Base-by-base conservation (phyloP, 2,888 invertebrate species). In the Ceraclea dissimilis region DNA sequence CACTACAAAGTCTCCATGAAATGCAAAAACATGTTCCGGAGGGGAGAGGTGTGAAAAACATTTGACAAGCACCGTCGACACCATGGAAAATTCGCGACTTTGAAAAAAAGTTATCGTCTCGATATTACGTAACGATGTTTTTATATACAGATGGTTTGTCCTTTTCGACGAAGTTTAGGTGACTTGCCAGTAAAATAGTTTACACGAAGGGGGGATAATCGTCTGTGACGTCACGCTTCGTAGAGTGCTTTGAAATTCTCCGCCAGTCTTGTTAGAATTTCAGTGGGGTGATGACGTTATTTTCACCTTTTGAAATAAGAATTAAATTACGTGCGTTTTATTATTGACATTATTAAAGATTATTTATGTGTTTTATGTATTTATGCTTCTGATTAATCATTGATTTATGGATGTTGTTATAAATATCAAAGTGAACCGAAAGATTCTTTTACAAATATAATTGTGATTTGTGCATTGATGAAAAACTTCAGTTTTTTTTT, bases 21-120 rank as follows among this genome's bases (percentile, higher is more conserved):
- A 78, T 77, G 76, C 76, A 77, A 78, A 76, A 76, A 77, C 77
- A 76, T 43, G 56, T 51, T 33, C 19, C 49, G 57, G 54, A 34
- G 54, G 57, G 51, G 59, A 54, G 21, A 71, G 73, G 74, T 74
- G 73, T 74, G 76, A 75, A 75, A 73, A 72, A 44, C 39, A 39
- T n/a, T 39, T 39, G 39, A 39, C 39, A 39, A 39, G 20, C 22
- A 17, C 34, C 17, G 18, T 22, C 49, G 13, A 49, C 39, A 31
- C 43, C 16, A 39, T 8, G 13, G n/a, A 4, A 39, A 13, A 39
- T 39, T 8, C 13, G 13, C 4, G n/a, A 39, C 5, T 39, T 16
- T 5, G 13, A n/a, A 39, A 39, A 39, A 8, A n/a, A 13, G 4
- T 16, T 16, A 39, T 39, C 4, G n/a, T n/a, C n/a, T n/a, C n/a